Percentiles rank a stretch among this genome's conserved stretches.
phyloP scores from a whole-genome alignment of 2,113 vertebrate genomes.

The Steatornis caripensis region DNA sequence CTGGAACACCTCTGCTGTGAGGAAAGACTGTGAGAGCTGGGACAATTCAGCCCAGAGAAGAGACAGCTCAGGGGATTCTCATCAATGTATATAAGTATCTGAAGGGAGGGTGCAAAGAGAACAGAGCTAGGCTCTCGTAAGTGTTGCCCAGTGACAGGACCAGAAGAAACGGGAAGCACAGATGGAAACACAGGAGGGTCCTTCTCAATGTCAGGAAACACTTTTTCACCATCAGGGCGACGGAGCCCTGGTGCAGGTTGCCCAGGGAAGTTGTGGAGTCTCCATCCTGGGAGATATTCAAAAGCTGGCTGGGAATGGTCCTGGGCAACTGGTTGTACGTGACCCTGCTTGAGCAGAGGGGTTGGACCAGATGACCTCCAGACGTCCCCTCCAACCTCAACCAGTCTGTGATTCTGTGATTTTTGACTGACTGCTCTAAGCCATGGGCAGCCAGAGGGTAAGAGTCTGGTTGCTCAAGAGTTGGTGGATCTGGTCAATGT shows the following conservation, averaged over 20 bases:
- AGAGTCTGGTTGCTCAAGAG: not conserved
- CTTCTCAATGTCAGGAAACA: not conserved
- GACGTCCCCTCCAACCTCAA: not conserved
- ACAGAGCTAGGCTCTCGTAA: not conserved
- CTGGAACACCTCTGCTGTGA: not conserved
- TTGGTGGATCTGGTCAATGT: not conserved
- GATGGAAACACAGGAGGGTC: not conserved
- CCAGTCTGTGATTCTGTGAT: not conserved
- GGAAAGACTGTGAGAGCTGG: not conserved
- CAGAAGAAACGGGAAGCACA: not conserved
- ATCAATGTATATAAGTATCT: not conserved
- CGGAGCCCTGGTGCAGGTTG: not conserved
- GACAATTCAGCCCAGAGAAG: not conserved
- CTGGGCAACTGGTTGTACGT: too few species aligned
- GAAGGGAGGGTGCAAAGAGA: not conserved
- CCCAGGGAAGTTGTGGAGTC: too few species aligned
- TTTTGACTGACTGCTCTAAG: not conserved
- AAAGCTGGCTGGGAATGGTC: too few species aligned
- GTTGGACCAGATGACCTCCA: too few species aligned
- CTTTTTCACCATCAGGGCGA: not conserved
- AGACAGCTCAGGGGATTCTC: not conserved
- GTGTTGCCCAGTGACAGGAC: not conserved
- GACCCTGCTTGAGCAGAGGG: too few species aligned
- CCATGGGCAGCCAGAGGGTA: not conserved
- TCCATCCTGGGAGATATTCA: too few species aligned